Evolutionary conservation across 2,888 invertebrate genomes (phyloP), one percentile per base, ranked within the genome.

Genomic region (Cecidostiba fungosa): DNA sequence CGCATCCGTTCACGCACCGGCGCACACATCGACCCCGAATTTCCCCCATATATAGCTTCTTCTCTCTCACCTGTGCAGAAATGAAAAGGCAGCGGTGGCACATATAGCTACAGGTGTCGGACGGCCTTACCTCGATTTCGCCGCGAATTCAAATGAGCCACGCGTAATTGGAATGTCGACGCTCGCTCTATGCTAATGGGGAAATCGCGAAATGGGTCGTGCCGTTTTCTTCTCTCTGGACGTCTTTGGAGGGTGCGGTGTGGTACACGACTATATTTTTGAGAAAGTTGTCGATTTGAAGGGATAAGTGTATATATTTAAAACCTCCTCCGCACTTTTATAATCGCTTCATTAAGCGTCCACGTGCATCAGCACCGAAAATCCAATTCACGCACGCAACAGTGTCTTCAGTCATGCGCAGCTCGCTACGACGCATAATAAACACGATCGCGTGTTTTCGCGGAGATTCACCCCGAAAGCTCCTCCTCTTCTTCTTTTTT

Each of bases 61-160:
- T 10, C 14, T 59, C n/a, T 59, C 23, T 59, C 54, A 8, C 54
- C n/a, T 59, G 23, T 23, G 23, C 59, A 59, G n/a, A 59, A 59
- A 59, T 59, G 59, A 10, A 59, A 59, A 59, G 23, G 29, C 66
- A 16, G 23, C 23, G 23, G 16, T 16, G 59, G 10, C 62, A 23
- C 29, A 16, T 66, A 66, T 3, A 26, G 66, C n/a, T 36, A n/a
- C 72, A 72, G 39, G 72, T 72, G 36, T 72, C 36, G 14, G 39
- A 72, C 32, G 39, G 26, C n/a, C 36, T n/a, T 32, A 72, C n/a
- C 72, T 39, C 76, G 76, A 54, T 26, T 36, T 66, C 39, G 77
- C 62, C 78, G 78, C 78, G 47, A 79, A 79, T 79, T 79, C 78
- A 79, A 79, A 69, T 79, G 78, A 47, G 47, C 78, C 78, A 19